Percentiles rank a stretch among this genome's conserved stretches.
These are phyloP conservation scores for Drosophila eohydei DNA, from an alignment of 2,888 invertebrate genomes.

Conservation along the genomic window DNA sequence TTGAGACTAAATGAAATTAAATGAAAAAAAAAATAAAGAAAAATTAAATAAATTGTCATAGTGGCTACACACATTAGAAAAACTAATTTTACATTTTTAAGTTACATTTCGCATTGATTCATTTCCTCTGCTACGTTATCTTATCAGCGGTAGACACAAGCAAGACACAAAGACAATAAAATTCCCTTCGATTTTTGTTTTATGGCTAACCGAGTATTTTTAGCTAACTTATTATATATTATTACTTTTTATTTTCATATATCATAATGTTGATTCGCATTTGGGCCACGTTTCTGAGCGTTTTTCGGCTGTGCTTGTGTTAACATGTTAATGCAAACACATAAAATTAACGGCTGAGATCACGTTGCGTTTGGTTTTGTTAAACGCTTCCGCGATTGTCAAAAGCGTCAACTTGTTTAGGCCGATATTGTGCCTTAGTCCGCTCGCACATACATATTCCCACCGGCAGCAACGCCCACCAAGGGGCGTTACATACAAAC, in stretches of 20 bases:
- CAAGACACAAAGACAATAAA: conserved; percentile 19
- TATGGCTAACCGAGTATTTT: conserved; percentile 55
- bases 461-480: conserved; percentile 30
- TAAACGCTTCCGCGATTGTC: conserved; percentile 65
- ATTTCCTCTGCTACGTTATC: conserved; percentile 45
- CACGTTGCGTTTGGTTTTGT: conserved; percentile 61
- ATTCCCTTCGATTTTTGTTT: conserved; percentile 3
- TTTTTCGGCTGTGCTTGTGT: conserved; percentile 42
- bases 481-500: conserved; percentile 11
- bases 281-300: conserved; percentile 72
- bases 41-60: background rate
- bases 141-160: conserved; percentile 33
- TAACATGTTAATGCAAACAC: conserved; percentile 71
- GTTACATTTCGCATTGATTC: conserved; percentile 26
- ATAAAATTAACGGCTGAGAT: conserved; percentile 62
- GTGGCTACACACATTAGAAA: background rate
- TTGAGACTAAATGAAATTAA: background rate
- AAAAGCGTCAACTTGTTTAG: conserved; percentile 52
- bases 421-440: conserved; percentile 3
- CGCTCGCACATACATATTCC: background rate
- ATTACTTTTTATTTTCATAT: conserved; percentile 11
- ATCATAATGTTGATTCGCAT: conserved; percentile 47
- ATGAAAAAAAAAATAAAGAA: background rate
- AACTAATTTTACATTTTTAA: background rate
- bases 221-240: conserved; percentile 27